phyloP scores from a whole-genome alignment of 1,140 invertebrate genomes.

The Frieseomelitta varia region DNA sequence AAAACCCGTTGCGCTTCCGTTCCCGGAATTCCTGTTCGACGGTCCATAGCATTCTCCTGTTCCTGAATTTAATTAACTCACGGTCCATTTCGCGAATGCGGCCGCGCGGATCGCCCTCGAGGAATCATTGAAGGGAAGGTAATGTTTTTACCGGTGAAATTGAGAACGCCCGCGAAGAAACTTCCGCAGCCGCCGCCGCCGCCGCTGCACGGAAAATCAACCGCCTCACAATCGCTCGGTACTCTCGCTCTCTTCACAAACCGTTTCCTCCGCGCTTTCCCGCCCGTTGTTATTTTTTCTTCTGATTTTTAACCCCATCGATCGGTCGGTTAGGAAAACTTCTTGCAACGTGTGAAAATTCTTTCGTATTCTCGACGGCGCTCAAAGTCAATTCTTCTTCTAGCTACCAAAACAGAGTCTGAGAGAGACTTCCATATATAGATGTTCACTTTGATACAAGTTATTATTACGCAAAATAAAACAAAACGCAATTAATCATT shows the following conservation, averaged over 20 bases:
- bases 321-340: background rate
- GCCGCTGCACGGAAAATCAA: background rate
- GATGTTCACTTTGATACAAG: no score
- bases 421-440: no score
- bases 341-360: background rate
- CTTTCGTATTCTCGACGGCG: background rate
- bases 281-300: background rate
- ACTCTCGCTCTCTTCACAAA: background rate
- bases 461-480: no score
- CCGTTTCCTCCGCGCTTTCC: background rate
- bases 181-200: background rate
- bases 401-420: no score
- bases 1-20: constrained; percentile 37
- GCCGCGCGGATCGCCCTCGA: constrained; percentile 27
- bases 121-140: constrained; percentile 37
- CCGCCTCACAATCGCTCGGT: background rate
- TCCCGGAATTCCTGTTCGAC: constrained; percentile 39
- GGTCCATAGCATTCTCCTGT: constrained; percentile 33
- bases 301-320: background rate
- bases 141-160: constrained; percentile 38
- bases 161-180: constrained; percentile 10
- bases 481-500: no score
- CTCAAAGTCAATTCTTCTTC: no score
- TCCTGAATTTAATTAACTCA: constrained; percentile 45
- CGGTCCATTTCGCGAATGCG: constrained; percentile 39